Evolutionary conservation across 2,113 vertebrate species (phyloP).

Genomic region (Tetraodon nigroviridis): DNA sequence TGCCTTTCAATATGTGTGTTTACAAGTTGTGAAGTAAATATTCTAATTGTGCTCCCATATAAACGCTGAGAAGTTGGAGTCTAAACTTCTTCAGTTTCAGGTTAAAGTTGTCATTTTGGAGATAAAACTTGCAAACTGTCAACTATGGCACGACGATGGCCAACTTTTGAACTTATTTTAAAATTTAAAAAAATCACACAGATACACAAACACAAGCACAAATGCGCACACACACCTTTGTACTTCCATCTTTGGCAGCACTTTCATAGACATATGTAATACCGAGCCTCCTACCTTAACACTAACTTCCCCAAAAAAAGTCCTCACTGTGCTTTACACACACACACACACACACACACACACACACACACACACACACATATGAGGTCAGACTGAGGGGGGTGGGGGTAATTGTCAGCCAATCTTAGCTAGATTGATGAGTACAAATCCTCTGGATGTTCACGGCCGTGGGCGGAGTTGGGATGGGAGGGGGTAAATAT

Average conservation of each 20-base stretch:
- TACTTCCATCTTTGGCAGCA: not conserved
- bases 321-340: too few species aligned
- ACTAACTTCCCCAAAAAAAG: too few species aligned
- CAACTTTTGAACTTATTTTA: too few species aligned
- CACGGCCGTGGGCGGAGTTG: constrained; percentile 6
- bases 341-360: not conserved
- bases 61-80: too few species aligned
- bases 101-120: too few species aligned
- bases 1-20: constrained; percentile 1
- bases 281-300: not conserved
- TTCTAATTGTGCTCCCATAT: too few species aligned
- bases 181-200: constrained; percentile 13
- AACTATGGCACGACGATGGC: too few species aligned
- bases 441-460: constrained; percentile 71
- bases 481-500: constrained; percentile 62
- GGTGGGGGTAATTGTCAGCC: constrained; percentile 73
- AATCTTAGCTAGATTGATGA: constrained; percentile 74
- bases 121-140: too few species aligned
- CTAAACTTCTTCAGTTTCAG: too few species aligned
- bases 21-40: not conserved
- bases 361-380: not conserved
- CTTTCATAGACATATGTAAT: not conserved
- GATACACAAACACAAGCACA: constrained; percentile 2
- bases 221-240: constrained; percentile 1
- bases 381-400: constrained; percentile 71